These are phyloP conservation scores for Eumacrocentrus americanus DNA, from an alignment of 2,888 invertebrate genomes.

Conservation along the genomic window DNA sequence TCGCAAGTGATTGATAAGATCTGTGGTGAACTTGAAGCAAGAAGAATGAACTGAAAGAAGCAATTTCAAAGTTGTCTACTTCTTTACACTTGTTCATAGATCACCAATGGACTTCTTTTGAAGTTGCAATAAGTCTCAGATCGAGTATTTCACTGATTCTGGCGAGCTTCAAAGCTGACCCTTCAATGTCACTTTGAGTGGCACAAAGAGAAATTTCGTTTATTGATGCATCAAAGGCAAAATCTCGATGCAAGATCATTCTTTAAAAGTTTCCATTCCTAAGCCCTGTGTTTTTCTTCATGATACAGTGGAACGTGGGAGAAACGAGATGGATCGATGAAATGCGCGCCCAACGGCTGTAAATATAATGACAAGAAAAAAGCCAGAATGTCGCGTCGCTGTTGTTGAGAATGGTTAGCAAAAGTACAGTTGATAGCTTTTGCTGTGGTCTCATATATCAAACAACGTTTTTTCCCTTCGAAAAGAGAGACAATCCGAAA, in stretches of 20 bases:
- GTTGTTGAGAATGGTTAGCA: background rate
- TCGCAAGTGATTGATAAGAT: no score
- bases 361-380: slow-evolving; percentile 27
- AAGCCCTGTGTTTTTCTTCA: background rate
- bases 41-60: background rate
- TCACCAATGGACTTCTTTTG: background rate
- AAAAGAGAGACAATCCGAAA: background rate
- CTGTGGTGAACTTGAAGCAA: no score
- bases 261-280: background rate
- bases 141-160: background rate
- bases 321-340: slow-evolving; percentile 35
- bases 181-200: background rate
- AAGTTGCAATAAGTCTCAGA: background rate
- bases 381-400: slow-evolving; percentile 5
- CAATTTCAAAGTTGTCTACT: background rate
- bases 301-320: background rate
- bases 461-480: background rate
- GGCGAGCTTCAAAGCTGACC: background rate
- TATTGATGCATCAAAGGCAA: background rate
- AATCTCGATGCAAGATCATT: background rate
- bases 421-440: no score
- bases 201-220: background rate
- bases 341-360: slow-evolving; percentile 35
- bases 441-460: slow-evolving; percentile 3
- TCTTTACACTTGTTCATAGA: background rate